phyloP scores from a whole-genome alignment of 2,113 vertebrate species.

The Eira barbara region DNA sequence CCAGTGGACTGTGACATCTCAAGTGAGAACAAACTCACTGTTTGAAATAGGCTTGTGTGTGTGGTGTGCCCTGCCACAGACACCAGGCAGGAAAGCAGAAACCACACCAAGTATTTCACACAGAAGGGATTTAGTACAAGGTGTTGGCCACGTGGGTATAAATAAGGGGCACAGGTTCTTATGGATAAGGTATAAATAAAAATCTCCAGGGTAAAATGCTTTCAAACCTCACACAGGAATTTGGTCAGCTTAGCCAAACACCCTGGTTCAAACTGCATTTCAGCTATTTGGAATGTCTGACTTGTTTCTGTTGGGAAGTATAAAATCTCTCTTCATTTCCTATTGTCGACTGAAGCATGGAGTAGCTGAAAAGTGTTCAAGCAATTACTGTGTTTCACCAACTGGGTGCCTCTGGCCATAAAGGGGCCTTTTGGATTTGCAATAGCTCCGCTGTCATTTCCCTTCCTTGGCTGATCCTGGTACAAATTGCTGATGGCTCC shows the following conservation, averaged over 20 bases:
- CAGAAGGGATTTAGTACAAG: background rate
- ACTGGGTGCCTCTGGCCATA: conserved; percentile 35
- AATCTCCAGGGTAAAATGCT: background rate
- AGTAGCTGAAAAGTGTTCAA: conserved; percentile 42
- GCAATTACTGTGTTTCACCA: conserved; percentile 55
- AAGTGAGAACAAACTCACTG: background rate
- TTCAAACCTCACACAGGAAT: background rate
- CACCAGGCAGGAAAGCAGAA: background rate
- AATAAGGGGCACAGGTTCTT: background rate
- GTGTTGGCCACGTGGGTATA: background rate
- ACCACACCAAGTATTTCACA: background rate
- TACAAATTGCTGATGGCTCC: background rate
- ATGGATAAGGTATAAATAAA: background rate
- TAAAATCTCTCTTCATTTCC: conserved; percentile 68
- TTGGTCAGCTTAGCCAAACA: background rate
- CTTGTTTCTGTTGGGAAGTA: conserved; percentile 19
- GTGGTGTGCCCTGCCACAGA: background rate
- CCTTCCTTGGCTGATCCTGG: background rate
- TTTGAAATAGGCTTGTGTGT: background rate
- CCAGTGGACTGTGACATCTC: background rate
- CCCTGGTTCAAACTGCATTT: conserved; percentile 12
- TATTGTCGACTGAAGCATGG: background rate
- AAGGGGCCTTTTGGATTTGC: conserved; percentile 20
- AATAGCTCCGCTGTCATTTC: background rate
- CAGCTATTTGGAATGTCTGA: conserved; percentile 20